phyloP scores from a whole-genome alignment of 2,888 invertebrate species.

The Xanthia togata region DNA sequence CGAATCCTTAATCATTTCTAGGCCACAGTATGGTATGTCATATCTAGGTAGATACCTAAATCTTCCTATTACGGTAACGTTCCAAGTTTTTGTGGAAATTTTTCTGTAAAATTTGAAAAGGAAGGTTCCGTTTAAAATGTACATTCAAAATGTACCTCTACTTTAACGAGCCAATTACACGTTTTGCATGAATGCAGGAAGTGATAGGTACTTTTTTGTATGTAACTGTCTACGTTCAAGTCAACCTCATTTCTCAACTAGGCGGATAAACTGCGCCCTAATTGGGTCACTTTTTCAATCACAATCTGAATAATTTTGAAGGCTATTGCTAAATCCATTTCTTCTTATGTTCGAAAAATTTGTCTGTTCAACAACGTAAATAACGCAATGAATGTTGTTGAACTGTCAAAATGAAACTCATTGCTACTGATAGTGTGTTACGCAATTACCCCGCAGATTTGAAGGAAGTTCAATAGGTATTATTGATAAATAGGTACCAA shows the following conservation, averaged over 20 bases:
- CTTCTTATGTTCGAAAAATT: too few relatives aligned
- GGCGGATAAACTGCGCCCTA: not conserved
- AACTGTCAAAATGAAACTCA: too few relatives aligned
- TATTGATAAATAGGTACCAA: not conserved
- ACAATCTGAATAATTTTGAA: too few relatives aligned
- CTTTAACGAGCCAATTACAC: not conserved
- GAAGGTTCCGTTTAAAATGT: not conserved
- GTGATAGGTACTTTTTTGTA: not conserved
- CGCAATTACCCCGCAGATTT: not conserved
- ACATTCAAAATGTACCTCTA: not conserved
- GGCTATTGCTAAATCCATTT: too few relatives aligned
- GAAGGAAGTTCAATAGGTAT: not conserved
- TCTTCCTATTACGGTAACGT: not conserved
- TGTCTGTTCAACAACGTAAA: too few relatives aligned
- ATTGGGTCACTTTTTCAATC: too few relatives aligned
- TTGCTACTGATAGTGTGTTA: too few relatives aligned
- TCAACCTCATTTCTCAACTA: slow-evolving; percentile 17
- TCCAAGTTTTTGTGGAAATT: not conserved
- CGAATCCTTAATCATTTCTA: not conserved
- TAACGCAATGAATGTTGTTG: too few relatives aligned
- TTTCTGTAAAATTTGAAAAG: not conserved
- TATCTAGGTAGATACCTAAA: not conserved
- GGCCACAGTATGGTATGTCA: not conserved
- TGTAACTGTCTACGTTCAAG: slow-evolving; percentile 4
- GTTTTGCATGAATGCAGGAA: slow-evolving; percentile 6